Evolutionary conservation across 2,888 invertebrate genomes (phyloP).

Genomic region (Chloromyia formosa): DNA sequence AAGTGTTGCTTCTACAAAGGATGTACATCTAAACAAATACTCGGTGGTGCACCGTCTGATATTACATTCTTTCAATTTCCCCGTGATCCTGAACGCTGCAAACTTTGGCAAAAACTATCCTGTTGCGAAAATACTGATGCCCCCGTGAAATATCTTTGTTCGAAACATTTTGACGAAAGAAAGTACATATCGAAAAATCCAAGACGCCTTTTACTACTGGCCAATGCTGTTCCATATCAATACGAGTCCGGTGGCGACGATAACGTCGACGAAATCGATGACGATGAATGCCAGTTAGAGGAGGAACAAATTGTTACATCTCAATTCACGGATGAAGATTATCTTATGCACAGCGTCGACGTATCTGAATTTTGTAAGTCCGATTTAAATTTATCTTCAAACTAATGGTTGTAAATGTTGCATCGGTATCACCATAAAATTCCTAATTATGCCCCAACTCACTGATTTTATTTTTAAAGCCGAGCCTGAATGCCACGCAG

Average conservation of each 20-base stretch:
- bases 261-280: constrained; percentile 12
- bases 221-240: constrained; percentile 44
- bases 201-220: constrained; percentile 43
- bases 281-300: background rate
- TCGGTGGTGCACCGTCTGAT: background rate
- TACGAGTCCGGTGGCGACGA: constrained; percentile 45
- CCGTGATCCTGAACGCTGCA: constrained; percentile 31
- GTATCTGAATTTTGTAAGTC: constrained; percentile 14
- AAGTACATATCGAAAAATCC: constrained; percentile 49
- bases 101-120: constrained; percentile 43
- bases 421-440: too few relatives aligned
- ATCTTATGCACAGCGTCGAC: background rate
- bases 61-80: constrained; percentile 48
- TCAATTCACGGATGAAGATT: constrained; percentile 41
- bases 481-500: constrained; percentile 7
- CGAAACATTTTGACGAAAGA: constrained; percentile 48
- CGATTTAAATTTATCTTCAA: constrained; percentile 9
- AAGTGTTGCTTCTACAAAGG: constrained; percentile 46
- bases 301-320: constrained; percentile 38
- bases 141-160: constrained; percentile 44
- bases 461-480: constrained; percentile 1
- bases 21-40: constrained; percentile 30
- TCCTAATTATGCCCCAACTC: too few relatives aligned
- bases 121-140: constrained; percentile 39
- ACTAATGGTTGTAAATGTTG: too few relatives aligned